phyloP scores from a whole-genome alignment of 2,888 invertebrate genomes.

The Synanthedon andrenaeformis region DNA sequence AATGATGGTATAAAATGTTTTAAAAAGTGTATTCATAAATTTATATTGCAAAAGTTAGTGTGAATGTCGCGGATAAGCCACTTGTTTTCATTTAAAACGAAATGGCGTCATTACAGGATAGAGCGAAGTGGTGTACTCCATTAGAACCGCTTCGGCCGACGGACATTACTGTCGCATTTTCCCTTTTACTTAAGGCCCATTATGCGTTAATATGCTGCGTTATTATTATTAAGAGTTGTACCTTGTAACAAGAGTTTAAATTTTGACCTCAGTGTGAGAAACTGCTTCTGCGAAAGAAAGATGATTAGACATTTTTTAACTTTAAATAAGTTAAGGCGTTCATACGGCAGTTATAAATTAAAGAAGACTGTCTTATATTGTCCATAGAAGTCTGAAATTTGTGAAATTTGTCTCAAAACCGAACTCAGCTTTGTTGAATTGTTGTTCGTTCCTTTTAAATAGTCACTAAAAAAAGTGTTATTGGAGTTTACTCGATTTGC shows the following conservation, averaged over 20 bases:
- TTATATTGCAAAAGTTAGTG: constrained; percentile 9
- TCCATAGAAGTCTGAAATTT: too few relatives aligned
- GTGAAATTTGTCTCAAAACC: too few relatives aligned
- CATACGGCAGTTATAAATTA: too few relatives aligned
- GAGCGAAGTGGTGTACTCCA: constrained; percentile 48
- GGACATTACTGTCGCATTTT: constrained; percentile 34
- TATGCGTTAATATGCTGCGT: background rate
- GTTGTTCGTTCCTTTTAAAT: too few relatives aligned
- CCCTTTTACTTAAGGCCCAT: constrained; percentile 17
- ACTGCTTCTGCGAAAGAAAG: too few relatives aligned
- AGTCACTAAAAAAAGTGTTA: too few relatives aligned
- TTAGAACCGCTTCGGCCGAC: constrained; percentile 29
- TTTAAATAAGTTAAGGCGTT: too few relatives aligned
- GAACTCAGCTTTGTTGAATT: too few relatives aligned
- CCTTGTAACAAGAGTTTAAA: background rate
- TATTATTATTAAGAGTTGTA: background rate
- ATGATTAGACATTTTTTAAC: too few relatives aligned
- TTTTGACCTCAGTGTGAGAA: background rate
- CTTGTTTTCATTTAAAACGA: constrained; percentile 50
- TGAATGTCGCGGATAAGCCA: constrained; percentile 39
- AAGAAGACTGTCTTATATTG: too few relatives aligned
- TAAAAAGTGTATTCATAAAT: background rate
- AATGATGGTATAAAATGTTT: too few relatives aligned
- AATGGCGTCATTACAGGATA: constrained; percentile 51
- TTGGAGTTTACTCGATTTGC: too few relatives aligned